Conservation (phyloP, 2,888 invertebrate genomes). For the Cryptocheilus praepositus region DNA sequence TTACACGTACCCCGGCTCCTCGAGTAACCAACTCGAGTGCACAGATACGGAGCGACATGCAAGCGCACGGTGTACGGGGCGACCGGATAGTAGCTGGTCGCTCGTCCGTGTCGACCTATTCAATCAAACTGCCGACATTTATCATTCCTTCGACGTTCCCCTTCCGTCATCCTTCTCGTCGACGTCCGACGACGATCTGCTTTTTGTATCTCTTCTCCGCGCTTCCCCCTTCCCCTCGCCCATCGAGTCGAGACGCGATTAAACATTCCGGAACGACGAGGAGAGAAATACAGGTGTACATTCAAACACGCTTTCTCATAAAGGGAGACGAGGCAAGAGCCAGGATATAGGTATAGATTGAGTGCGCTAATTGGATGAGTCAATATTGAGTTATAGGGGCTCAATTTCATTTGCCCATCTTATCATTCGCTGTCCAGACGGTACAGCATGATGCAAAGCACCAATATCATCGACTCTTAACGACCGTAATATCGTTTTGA, state of each 20-base stretch:
- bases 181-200: conserved; percentile 9
- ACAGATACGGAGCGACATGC: conserved; percentile 2
- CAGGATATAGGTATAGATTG: too few species aligned
- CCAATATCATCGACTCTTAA: too few species aligned
- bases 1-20: not conserved
- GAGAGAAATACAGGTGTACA: not conserved
- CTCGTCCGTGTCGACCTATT: conserved; percentile 46
- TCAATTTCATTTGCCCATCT: too few species aligned
- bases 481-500: too few species aligned
- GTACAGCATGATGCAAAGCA: too few species aligned
- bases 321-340: too few species aligned
- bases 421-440: too few species aligned
- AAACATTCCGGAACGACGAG: conserved; percentile 6
- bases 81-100: conserved; percentile 37
- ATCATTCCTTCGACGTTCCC: conserved; percentile 39
- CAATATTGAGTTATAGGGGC: too few species aligned
- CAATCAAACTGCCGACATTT: conserved; percentile 42
- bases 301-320: too few species aligned
- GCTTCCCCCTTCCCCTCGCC: not conserved
- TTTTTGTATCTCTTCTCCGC: not conserved
- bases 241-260: not conserved
- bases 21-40: conserved; percentile 8
- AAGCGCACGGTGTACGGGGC: not conserved
- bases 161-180: conserved; percentile 9
- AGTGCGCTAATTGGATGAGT: too few species aligned